These are phyloP conservation scores for Lutraria lutraria DNA, from an alignment of 2,888 invertebrate species.

Conservation along the genomic window DNA sequence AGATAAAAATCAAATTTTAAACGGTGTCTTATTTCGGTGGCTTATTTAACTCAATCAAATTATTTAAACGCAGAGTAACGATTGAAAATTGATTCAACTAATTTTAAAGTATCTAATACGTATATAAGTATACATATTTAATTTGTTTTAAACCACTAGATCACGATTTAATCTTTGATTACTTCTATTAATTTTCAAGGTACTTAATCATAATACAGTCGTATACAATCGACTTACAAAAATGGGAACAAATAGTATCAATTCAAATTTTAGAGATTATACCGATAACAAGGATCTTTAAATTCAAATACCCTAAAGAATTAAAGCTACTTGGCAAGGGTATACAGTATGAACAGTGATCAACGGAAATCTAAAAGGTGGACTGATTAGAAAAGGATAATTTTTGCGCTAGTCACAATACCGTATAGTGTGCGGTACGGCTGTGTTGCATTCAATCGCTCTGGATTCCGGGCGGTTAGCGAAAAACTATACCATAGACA, in stretches of 20 bases:
- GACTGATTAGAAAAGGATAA: constrained; percentile 31
- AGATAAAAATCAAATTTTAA: constrained; percentile 12
- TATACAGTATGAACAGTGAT: constrained; percentile 23
- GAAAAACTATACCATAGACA: constrained; percentile 29
- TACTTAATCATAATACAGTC: constrained; percentile 53
- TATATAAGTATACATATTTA: constrained; percentile 31
- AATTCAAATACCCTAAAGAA: constrained; percentile 31
- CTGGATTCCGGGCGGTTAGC: constrained; percentile 34
- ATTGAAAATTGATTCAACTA: not conserved
- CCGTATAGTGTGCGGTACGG: not conserved
- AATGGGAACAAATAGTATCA: constrained; percentile 38
- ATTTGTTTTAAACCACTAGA: constrained; percentile 47
- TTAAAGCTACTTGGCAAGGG: constrained; percentile 45
- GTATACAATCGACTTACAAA: constrained; percentile 54
- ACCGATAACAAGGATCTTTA: constrained; percentile 40
- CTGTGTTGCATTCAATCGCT: not conserved
- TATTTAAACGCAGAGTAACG: not conserved
- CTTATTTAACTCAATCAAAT: constrained; percentile 7
- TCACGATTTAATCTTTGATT: constrained; percentile 41
- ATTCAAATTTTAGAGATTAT: constrained; percentile 26
- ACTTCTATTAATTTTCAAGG: constrained; percentile 54
- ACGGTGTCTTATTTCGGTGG: not conserved
- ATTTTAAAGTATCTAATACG: not conserved
- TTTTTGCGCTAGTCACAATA: constrained; percentile 31
- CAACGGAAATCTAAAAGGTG: not conserved